These are phyloP conservation scores for Palythoa caribaeorum DNA, from an alignment of 92 coral and sea anemone species.

Conservation along the genomic window DNA sequence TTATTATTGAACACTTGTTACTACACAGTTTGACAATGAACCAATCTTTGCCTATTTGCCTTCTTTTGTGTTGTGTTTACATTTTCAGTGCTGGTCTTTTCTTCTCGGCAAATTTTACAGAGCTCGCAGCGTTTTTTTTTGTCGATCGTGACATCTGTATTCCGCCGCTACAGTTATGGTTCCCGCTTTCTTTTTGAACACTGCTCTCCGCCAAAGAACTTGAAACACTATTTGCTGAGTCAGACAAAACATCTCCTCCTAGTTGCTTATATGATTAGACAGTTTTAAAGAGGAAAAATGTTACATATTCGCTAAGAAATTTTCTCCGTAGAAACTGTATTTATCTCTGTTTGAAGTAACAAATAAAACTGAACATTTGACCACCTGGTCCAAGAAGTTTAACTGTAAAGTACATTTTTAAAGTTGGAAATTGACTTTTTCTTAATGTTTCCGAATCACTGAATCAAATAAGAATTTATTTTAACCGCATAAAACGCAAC, in stretches of 20 bases:
- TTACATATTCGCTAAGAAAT: not conserved
- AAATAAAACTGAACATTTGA: not conserved
- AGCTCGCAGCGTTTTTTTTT: slow-evolving; percentile 10
- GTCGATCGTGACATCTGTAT: slow-evolving; percentile 28
- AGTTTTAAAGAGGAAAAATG: not conserved
- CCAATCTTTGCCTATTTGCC: slow-evolving; percentile 74
- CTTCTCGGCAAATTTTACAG: slow-evolving; percentile 27
- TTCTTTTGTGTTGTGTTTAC: slow-evolving; percentile 73
- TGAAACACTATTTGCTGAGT: not conserved
- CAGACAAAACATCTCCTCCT: not conserved
- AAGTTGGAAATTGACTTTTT: not conserved
- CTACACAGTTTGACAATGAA: slow-evolving; percentile 64
- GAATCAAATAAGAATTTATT: too few relatives aligned
- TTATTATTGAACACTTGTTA: slow-evolving; percentile 39
- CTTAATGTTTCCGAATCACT: not conserved
- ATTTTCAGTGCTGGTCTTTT: slow-evolving; percentile 61
- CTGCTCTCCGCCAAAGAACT: not conserved
- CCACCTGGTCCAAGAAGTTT: not conserved
- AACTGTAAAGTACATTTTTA: not conserved
- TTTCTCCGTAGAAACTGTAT: not conserved
- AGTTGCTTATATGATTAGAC: not conserved
- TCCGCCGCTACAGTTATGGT: not conserved
- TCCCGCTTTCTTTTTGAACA: not conserved
- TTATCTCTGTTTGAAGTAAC: not conserved
- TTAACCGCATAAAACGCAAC: too few relatives aligned